Evolutionary conservation across 1,140 invertebrate genomes (phyloP).

Genomic region (Drosophila nasuta): DNA sequence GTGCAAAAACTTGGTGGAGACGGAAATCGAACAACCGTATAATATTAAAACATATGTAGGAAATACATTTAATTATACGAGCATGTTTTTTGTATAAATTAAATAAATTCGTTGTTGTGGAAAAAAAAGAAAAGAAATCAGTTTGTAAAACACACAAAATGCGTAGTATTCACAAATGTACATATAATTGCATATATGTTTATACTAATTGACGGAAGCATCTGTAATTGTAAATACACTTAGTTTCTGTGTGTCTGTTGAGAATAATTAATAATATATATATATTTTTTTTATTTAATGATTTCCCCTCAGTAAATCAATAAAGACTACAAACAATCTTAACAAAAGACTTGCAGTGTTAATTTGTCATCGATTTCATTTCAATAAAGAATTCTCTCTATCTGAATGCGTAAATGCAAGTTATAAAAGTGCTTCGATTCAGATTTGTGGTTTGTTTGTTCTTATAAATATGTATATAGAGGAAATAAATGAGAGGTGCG

Average conservation of each 20-base stretch:
- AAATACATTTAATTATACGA: constrained; percentile 46
- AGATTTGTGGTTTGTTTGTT: neutral
- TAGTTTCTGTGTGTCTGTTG: constrained; percentile 13
- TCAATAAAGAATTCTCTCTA: too few relatives aligned
- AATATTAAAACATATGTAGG: constrained; percentile 61
- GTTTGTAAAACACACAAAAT: constrained; percentile 31
- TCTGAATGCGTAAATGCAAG: neutral
- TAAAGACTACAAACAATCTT: constrained; percentile 16
- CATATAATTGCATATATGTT: constrained; percentile 9
- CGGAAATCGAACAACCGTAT: constrained; percentile 79
- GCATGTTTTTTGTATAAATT: constrained; percentile 62
- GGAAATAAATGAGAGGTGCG: neutral
- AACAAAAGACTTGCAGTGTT: neutral
- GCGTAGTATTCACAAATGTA: constrained; percentile 24
- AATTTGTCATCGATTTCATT: too few relatives aligned
- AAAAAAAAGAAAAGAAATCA: constrained; percentile 6
- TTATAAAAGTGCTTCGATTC: neutral
- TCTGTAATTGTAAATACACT: constrained; percentile 15
- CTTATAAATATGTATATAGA: too few relatives aligned
- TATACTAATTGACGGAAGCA: constrained; percentile 1
- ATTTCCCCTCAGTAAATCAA: constrained; percentile 4
- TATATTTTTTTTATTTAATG: neutral
- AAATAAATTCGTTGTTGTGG: constrained; percentile 71
- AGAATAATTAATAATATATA: neutral
- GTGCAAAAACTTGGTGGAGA: constrained; percentile 82